Percentiles rank a stretch among this genome's conserved stretches.
phyloP scores from a whole-genome alignment of 2,888 invertebrate species.

The Pheosia tremula region DNA sequence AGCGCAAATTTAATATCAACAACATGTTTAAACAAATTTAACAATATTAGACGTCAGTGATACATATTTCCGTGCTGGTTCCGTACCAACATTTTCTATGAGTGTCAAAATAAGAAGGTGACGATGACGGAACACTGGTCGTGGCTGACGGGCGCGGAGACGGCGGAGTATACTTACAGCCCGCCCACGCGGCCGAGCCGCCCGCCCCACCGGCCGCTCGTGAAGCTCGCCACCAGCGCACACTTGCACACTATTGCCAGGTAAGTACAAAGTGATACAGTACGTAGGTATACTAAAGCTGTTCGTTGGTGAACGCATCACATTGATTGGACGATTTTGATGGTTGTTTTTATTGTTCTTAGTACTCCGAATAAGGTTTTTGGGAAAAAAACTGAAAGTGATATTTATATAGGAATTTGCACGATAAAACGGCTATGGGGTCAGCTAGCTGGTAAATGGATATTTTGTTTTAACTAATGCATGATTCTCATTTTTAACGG shows the following conservation, averaged over 20 bases:
- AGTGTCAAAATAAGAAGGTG: neutral
- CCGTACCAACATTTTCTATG: neutral
- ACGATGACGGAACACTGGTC: slow-evolving; percentile 78
- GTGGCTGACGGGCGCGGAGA: slow-evolving; percentile 70
- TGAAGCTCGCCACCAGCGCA: slow-evolving; percentile 76
- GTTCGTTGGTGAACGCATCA: too few species aligned
- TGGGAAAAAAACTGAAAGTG: too few species aligned
- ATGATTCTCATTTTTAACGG: too few species aligned
- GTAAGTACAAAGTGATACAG: slow-evolving; percentile 42
- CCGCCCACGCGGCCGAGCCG: slow-evolving; percentile 73
- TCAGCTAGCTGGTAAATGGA: too few species aligned
- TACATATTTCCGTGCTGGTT: neutral
- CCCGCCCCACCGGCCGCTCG: slow-evolving; percentile 75
- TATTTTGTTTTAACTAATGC: too few species aligned
- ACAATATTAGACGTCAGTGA: neutral
- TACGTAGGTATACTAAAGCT: too few species aligned
- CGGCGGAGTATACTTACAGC: slow-evolving; percentile 76
- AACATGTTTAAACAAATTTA: neutral
- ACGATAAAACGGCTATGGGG: too few species aligned
- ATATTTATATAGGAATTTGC: too few species aligned
- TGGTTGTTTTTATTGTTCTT: too few species aligned
- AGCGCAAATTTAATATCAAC: neutral
- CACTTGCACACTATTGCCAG: slow-evolving; percentile 76
- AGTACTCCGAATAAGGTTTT: too few species aligned
- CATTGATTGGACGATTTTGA: too few species aligned